These are phyloP conservation scores for Dorcus parallelipipedus DNA, from an alignment of 2,888 invertebrate genomes.

Conservation along the genomic window DNA sequence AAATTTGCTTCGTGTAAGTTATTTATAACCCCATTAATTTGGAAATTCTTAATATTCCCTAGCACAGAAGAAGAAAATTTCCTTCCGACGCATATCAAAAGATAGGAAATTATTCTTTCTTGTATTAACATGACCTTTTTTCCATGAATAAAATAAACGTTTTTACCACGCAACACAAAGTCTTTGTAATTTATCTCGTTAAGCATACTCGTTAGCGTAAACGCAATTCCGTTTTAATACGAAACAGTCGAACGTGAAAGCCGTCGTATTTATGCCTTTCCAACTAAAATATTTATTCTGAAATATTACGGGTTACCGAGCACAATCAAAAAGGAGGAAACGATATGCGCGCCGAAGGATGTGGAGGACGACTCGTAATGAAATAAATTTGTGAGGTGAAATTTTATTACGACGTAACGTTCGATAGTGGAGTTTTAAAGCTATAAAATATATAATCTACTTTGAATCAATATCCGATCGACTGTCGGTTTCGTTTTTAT, in stretches of 20 bases:
- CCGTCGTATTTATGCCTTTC: background rate
- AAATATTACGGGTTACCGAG: background rate
- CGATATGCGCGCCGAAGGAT: background rate
- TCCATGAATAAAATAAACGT: slow-evolving; percentile 2
- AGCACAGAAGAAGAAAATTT: background rate
- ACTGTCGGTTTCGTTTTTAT: background rate
- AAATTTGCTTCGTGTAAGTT: too few relatives aligned
- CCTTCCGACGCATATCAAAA: too few relatives aligned
- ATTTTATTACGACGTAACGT: background rate
- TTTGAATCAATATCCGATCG: slow-evolving; percentile 1
- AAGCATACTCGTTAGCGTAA: background rate
- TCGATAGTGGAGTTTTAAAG: background rate
- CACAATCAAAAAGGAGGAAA: background rate
- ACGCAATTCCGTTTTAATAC: slow-evolving; percentile 1
- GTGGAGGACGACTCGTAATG: background rate
- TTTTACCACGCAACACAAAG: background rate
- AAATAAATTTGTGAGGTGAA: background rate
- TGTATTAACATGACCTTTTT: background rate
- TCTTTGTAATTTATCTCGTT: background rate
- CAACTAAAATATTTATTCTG: background rate
- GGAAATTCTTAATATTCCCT: background rate
- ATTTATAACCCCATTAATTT: too few relatives aligned
- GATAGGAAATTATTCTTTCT: too few relatives aligned
- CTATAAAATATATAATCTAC: slow-evolving; percentile 1
- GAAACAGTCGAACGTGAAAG: background rate